Percentiles rank a stretch among this genome's conserved stretches.
These are phyloP conservation scores for Hypocryptadius cinnamomeus DNA, from an alignment of 2,113 vertebrate species.

Conservation along the genomic window DNA sequence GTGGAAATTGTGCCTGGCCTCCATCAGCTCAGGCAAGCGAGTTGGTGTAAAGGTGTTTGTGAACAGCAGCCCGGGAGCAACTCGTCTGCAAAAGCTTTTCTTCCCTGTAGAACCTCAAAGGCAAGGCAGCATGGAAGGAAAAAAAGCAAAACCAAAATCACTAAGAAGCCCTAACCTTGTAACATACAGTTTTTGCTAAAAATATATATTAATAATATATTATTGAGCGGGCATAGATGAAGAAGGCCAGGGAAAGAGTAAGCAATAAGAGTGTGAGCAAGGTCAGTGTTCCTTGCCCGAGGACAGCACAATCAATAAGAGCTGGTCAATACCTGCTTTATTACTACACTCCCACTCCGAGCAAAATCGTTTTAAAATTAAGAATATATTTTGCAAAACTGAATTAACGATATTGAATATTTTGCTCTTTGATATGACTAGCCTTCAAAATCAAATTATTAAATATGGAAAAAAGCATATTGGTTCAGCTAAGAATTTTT, in stretches of 20 bases:
- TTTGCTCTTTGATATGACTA: constrained; percentile 82
- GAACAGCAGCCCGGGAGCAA: constrained; percentile 9
- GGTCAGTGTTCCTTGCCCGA: constrained; percentile 94
- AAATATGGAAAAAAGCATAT: constrained; percentile 75
- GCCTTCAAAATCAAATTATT: constrained; percentile 82
- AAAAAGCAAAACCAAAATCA: constrained; percentile 56
- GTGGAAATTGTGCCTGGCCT: not conserved
- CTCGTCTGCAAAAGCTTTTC: constrained; percentile 39
- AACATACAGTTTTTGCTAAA: constrained; percentile 88
- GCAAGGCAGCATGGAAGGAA: constrained; percentile 68
- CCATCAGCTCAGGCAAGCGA: not conserved
- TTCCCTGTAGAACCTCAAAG: constrained; percentile 69
- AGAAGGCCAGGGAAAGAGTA: constrained; percentile 84
- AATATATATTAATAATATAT: constrained; percentile 99
- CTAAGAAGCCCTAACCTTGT: constrained; percentile 89
- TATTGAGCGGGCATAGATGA: constrained; percentile 93
- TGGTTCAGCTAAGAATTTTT: constrained; percentile 50
- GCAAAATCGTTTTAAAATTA: constrained; percentile 97
- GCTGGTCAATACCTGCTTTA: constrained; percentile 99
- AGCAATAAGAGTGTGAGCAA: constrained; percentile 89
- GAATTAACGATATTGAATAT: constrained; percentile 91
- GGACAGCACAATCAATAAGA: constrained; percentile 98
- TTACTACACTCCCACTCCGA: constrained; percentile 93
- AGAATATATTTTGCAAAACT: constrained; percentile 93
- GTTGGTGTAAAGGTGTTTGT: constrained; percentile 55